Base-by-base conservation (phyloP, 1,140 invertebrate genomes). In the Drosophila mayri region DNA sequence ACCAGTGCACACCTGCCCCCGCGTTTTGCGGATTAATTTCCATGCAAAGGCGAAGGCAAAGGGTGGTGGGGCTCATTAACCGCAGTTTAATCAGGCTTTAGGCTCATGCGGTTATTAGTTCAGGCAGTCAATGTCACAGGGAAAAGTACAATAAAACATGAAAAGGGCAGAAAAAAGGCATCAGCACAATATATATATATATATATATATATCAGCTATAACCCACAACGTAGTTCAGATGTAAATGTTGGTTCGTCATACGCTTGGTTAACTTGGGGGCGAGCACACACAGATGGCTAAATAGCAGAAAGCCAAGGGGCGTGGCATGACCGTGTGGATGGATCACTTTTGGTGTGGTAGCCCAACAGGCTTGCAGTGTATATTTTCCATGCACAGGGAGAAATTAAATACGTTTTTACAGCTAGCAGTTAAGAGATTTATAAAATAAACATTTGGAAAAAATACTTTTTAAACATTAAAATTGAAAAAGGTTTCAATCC, bases 11-110 rank as follows among this genome's bases (percentile, higher is more conserved):
- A 63, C 68, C 59, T 35, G 57, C 18, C 20, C 35, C 65, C 20
- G 20, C 37, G 11, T 18, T 22, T 49, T 25, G 12, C 37, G 72
- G 38, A 49, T 75, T 52, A 49, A 75, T 55, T 74, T 64, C 70
- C 60, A 40, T 60, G 46, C 20, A n/a, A 40, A 35, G 49, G 16
- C 28, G 20, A 41, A 18, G 40, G 40, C n/a, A 18, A 22, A 22
- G 52, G 52, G 32, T 7, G 20, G 76, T 43, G 73, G 77, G 75
- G 67, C 85, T 85, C 85, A 90, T 90, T 90, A 90, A 90, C 85
- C 85, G 85, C 85, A 90, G 85, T 54, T 90, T 90, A 90, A 90
- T 90, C 85, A 79, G 71, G 75, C 72, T 81, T 85, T 81, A 79
- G 84, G 68, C 67, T 67, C 76, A 57, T 84, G 85, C 65, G 85